Evolutionary conservation across 92 coral and sea anemone genomes (phyloP), one percentile per base, ranked within the genome.

Genomic region (Diadumene lineata): DNA sequence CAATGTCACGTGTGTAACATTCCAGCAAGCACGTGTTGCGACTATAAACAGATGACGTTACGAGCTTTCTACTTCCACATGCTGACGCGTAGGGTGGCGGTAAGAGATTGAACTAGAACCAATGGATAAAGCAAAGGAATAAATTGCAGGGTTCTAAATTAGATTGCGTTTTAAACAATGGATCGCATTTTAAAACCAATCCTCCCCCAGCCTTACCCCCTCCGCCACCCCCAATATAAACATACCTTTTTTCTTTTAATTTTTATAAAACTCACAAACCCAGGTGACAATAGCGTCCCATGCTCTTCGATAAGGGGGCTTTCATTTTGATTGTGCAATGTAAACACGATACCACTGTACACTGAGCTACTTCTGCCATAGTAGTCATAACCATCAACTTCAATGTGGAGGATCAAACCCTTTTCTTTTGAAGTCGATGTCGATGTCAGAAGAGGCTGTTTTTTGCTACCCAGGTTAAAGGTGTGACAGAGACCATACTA

Each of bases 391-490:
- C 81, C 81, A 25, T 87, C 73, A 10, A 68, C 80, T 31, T 87
- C 79, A 21, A 87, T 43, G 1, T 50, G 30, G 9, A 87, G 55
- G 26, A 4, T 72, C 48, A 87, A 70, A 1, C 82, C 82, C 11
- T 28, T 63, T 13, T 30, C 44, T 61, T 25, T 27, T 43, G 73
- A 76, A 68, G 62, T 32, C 46, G 70, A 11, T 25, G 72, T 61
- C 0, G 66, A 84, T 26, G 74, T 25, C 19, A 68, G 56, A 25
- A 61, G 24, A 21, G 76, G 81, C 23, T 82, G 71, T 24, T 81
- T 87, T 3, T 73, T 60, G 24, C 62, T 61, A 23, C 87, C 91
- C 10, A 86, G 78, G 69, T 82, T 87, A 58, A 87, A 87, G n/a
- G n/a, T n/a, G n/a, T n/a, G n/a, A n/a, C n/a, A n/a, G n/a, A n/a